phyloP scores from a whole-genome alignment of 30 jellyfish, hydroid and myxozoan genomes.

The Hydra vulgaris region DNA sequence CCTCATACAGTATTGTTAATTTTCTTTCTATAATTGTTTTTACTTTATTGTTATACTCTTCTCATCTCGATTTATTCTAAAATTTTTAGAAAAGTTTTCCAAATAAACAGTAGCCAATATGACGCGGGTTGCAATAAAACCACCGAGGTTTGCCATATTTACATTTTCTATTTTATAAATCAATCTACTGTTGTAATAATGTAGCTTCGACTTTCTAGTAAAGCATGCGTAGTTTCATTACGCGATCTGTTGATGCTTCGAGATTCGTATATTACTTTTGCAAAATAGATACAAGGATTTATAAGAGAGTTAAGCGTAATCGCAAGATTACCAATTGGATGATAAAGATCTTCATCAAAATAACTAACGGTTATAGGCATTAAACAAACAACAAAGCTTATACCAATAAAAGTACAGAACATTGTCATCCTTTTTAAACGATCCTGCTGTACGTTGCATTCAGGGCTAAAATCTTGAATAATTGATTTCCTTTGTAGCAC shows the following conservation, averaged over 20 bases:
- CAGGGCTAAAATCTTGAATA: conserved; percentile 23
- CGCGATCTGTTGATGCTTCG: conserved; percentile 29
- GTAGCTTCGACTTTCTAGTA: conserved; percentile 11
- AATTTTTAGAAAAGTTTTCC: no score
- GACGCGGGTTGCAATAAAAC: no score
- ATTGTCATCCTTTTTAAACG: conserved; percentile 23
- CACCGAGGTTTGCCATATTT: no score
- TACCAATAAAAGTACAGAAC: conserved; percentile 27
- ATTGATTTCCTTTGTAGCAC: conserved; percentile 12
- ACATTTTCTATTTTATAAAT: no score
- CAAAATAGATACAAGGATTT: conserved; percentile 32
- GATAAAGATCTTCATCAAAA: conserved; percentile 21
- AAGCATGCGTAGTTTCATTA: conserved; percentile 28
- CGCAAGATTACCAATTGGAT: conserved; percentile 14
- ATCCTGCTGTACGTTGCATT: conserved; percentile 20
- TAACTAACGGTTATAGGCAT: conserved; percentile 24
- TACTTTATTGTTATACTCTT: no score
- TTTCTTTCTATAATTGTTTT: no score
- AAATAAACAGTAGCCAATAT: no score
- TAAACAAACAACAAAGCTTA: conserved; percentile 27
- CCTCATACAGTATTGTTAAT: no score
- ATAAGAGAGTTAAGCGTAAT: conserved; percentile 26
- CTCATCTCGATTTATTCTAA: no score
- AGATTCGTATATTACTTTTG: conserved; percentile 21
- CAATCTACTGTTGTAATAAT: not conserved